phyloP scores from a whole-genome alignment of 2,797 vertebrate species.

The Lepidocolaptes lacrymiger region DNA sequence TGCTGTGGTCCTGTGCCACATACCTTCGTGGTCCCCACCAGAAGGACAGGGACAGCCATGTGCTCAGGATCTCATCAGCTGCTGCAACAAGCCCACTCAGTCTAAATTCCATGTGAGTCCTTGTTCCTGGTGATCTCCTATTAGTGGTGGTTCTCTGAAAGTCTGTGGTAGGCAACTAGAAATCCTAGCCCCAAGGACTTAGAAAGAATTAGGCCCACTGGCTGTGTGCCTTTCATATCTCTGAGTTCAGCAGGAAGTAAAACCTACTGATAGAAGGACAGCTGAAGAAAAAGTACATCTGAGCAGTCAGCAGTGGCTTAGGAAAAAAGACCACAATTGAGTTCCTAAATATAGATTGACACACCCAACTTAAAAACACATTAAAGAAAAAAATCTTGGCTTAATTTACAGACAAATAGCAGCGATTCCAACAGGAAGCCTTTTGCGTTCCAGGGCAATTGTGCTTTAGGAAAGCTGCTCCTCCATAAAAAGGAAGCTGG shows the following conservation, averaged over 20 bases:
- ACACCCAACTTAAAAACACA: neutral
- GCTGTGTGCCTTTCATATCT: neutral
- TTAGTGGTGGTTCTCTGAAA: neutral
- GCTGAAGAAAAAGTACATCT: neutral
- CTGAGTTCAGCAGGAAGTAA: neutral
- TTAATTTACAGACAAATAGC: conserved; percentile 16
- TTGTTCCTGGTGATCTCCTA: neutral
- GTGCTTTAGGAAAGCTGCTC: conserved; percentile 15
- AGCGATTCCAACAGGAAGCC: conserved; percentile 13
- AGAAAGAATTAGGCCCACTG: neutral
- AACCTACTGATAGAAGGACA: neutral
- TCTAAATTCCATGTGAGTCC: neutral
- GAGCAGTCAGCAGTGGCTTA: neutral
- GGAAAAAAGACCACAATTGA: neutral
- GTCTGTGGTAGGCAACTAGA: neutral
- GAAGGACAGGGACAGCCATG: neutral
- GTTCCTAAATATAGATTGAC: conserved; percentile 39
- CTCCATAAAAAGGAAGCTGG: conserved; percentile 5
- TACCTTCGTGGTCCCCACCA: neutral
- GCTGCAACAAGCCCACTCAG: neutral
- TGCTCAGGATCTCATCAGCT: neutral
- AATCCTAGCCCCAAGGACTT: neutral
- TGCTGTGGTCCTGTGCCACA: neutral
- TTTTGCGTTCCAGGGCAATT: neutral
- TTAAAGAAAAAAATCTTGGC: neutral